phyloP scores from a whole-genome alignment of 2,113 vertebrate genomes.

The Catharus bicknelli region DNA sequence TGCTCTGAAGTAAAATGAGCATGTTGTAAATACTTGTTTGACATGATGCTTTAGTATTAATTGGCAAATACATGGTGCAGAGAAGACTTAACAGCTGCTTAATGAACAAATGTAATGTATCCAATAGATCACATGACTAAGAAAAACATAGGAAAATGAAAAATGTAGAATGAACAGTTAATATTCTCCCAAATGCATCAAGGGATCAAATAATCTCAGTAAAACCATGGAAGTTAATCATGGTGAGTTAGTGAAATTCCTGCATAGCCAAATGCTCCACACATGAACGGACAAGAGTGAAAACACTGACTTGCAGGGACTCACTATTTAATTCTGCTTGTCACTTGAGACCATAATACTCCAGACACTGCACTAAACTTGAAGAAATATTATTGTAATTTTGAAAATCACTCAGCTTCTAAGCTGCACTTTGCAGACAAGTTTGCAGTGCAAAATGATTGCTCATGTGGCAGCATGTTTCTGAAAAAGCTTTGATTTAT shows the following conservation, averaged over 20 bases:
- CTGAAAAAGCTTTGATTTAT: neutral
- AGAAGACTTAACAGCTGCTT: neutral
- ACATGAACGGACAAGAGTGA: neutral
- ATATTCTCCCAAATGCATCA: neutral
- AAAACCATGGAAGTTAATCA: neutral
- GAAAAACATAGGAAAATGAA: neutral
- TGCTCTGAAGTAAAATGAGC: neutral
- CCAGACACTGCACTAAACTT: neutral
- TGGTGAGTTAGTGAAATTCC: neutral
- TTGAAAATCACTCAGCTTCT: neutral
- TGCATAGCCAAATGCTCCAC: accelerated
- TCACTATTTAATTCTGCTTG: neutral
- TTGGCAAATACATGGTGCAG: neutral
- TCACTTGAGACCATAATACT: neutral
- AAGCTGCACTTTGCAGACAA: neutral
- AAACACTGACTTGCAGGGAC: neutral
- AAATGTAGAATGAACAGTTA: neutral
- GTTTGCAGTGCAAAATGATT: neutral
- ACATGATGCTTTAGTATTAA: neutral
- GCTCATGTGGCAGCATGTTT: neutral
- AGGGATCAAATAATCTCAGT: neutral
- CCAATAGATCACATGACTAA: neutral
- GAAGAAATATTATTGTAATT: neutral
- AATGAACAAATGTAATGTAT: neutral
- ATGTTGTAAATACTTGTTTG: neutral